Conservation (phyloP, 2,888 invertebrate species). For the Diachrysia chrysitis region DNA sequence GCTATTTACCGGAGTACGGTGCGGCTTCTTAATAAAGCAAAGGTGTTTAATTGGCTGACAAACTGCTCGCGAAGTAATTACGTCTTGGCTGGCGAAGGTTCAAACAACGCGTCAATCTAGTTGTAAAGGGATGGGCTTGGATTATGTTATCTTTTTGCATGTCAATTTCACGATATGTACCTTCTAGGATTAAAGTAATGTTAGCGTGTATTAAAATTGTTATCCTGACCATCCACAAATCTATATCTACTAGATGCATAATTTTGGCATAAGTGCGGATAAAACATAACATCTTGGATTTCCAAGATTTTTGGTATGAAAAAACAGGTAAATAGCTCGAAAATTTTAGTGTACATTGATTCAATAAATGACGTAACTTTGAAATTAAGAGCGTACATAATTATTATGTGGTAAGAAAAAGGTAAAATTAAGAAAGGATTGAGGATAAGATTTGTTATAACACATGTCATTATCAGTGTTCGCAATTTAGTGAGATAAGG, state of each 20-base stretch:
- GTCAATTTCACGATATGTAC: background rate
- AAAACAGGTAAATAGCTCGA: too few relatives aligned
- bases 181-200: too few relatives aligned
- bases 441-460: constrained; percentile 3
- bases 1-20: constrained; percentile 58
- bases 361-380: background rate
- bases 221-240: too few relatives aligned
- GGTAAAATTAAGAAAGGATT: constrained; percentile 2
- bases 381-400: too few relatives aligned
- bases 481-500: constrained; percentile 20
- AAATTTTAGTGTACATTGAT: background rate
- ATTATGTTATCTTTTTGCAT: background rate
- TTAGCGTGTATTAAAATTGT: too few relatives aligned
- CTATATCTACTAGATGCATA: too few relatives aligned
- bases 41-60: constrained; percentile 90
- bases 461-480: constrained; percentile 4
- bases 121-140: constrained; percentile 67
- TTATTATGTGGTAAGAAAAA: background rate
- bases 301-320: too few relatives aligned
- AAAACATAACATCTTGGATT: too few relatives aligned
- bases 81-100: constrained; percentile 81
- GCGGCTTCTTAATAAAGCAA: constrained; percentile 89
- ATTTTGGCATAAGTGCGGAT: too few relatives aligned
- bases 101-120: constrained; percentile 85
- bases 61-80: constrained; percentile 88